Conservation (phyloP, 2,797 vertebrate genomes). For the Crenichthys baileyi region DNA sequence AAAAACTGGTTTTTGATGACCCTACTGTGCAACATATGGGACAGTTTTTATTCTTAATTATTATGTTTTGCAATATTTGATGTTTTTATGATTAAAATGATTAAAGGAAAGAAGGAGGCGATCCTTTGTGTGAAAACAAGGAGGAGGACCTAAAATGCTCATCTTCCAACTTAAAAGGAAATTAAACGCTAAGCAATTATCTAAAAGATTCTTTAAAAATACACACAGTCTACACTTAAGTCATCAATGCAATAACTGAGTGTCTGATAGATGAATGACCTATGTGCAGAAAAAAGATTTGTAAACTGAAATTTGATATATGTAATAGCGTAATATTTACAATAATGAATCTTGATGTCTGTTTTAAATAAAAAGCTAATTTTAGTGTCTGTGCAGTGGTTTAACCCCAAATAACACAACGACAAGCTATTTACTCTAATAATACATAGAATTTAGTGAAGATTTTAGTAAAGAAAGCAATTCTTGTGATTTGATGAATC, state of each 20-base stretch:
- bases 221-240: not conserved
- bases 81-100: not conserved
- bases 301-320: not conserved
- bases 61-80: not conserved
- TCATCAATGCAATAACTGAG: not conserved
- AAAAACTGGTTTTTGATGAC: not conserved
- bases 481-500: not conserved
- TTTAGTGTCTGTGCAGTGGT: not conserved
- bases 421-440: not conserved
- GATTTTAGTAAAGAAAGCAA: not conserved
- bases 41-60: not conserved
- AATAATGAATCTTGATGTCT: not conserved
- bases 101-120: not conserved
- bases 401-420: not conserved
- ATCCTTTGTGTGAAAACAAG: not conserved
- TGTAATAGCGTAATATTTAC: not conserved
- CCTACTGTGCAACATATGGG: too few species aligned
- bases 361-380: not conserved
- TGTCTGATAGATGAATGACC: not conserved
- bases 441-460: not conserved
- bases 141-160: not conserved
- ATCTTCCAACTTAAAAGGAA: not conserved
- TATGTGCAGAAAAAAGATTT: not conserved
- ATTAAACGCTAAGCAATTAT: not conserved
- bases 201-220: not conserved